Evolutionary conservation across 1,140 invertebrate genomes (phyloP), one percentile per base, ranked within the genome.

Genomic region (Lucilia cuprina): DNA sequence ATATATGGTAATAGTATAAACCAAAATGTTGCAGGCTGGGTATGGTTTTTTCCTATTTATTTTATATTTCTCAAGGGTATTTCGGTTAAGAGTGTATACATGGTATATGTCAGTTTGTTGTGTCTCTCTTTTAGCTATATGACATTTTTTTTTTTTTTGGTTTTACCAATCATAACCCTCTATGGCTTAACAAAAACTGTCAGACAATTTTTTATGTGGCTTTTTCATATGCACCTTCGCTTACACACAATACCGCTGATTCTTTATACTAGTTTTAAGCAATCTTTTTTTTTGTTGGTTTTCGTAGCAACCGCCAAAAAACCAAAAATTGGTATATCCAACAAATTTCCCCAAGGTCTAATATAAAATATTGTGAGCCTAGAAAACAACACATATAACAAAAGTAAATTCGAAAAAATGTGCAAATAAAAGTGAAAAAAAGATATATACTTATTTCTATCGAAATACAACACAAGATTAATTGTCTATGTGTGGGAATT

Each of bases 91-190:
- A 14, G n/a, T 60, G 74, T 77, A 34, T 19, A 77, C 9, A 41
- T 35, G 35, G 7, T 41, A 77, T 41, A 41, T 41, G 35, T 41
- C 2, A 41, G 14, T 78, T 13, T 75, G 74, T n/a, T 75, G 41
- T 78, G 25, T 17, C 9, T 35, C 14, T 49, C 49, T 21, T 80
- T 7, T 49, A 80, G 41, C 12, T 80, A 41, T 3, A 80, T 80
- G 77, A 80, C 77, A 80, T n/a, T n/a, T n/a, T n/a, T n/a, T n/a
- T n/a, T n/a, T n/a, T 47, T 80, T 80, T 50, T 80, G 77, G 41
- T 80, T 80, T 80, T 80, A 17, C 77, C 77, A 80, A 80, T 80
- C 77, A 80, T 80, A 19, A 30, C 65, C n/a, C 65, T 13, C 75
- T 47, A 78, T 35, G 34, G 75, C 47, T 80, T 0, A 19, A 70